phyloP scores from a whole-genome alignment of 2,888 invertebrate genomes.

The Ichneumon xanthorius region DNA sequence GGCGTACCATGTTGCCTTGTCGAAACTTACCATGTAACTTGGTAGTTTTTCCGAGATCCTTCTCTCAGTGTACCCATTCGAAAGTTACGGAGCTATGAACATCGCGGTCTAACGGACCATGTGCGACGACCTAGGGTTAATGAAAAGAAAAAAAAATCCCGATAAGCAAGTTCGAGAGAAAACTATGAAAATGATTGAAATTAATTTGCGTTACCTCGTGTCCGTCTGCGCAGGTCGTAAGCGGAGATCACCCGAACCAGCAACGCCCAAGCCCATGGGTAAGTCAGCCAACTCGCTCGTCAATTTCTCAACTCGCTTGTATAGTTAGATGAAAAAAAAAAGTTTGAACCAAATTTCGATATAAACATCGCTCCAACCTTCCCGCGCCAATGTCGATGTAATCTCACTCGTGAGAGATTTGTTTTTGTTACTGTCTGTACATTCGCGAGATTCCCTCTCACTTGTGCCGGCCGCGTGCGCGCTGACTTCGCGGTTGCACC shows the following conservation, averaged over 20 bases:
- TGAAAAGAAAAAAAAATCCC: conserved; percentile 3
- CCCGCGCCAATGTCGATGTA: background rate
- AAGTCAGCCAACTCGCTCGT: conserved; percentile 58
- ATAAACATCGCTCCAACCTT: background rate
- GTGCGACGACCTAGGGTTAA: background rate
- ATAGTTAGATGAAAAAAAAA: background rate
- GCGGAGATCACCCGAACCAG: conserved; percentile 76
- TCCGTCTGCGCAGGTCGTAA: conserved; percentile 77
- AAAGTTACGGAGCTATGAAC: too few relatives aligned
- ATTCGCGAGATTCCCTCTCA: conserved; percentile 52
- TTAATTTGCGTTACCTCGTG: conserved; percentile 8
- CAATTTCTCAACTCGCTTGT: conserved; percentile 18
- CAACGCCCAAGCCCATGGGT: conserved; percentile 74
- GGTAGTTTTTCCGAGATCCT: too few relatives aligned
- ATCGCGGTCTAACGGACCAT: too few relatives aligned
- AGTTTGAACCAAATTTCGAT: background rate
- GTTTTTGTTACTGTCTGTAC: conserved; percentile 50
- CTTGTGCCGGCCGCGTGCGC: conserved; percentile 29
- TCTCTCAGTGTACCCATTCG: too few relatives aligned
- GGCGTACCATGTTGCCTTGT: too few relatives aligned
- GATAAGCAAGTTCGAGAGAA: too few relatives aligned
- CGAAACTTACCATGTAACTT: too few relatives aligned
- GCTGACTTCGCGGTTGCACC: conserved; percentile 24
- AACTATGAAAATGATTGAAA: background rate
- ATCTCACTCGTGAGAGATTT: conserved; percentile 28